Percentiles rank a stretch among this genome's conserved stretches.
Conservation (phyloP, 2,888 invertebrate genomes). For the Esperia sulphurella region DNA sequence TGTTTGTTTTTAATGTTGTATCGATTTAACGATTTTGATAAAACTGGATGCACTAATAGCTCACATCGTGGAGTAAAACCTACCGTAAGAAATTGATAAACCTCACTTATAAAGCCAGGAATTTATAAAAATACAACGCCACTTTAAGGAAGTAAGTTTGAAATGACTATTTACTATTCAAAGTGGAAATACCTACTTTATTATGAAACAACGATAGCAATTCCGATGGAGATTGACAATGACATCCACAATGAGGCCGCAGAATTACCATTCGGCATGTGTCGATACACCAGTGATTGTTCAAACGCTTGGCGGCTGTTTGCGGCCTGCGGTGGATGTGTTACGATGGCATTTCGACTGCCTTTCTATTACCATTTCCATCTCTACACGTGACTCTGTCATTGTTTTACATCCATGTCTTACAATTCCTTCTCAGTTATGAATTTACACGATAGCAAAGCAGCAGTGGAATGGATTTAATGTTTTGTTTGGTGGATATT, state of each 20-base stretch:
- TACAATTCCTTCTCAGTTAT: background rate
- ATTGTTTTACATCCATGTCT: conserved; percentile 21
- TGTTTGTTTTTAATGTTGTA: too few relatives aligned
- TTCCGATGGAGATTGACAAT: conserved; percentile 1
- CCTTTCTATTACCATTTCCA: conserved; percentile 27
- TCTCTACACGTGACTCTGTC: conserved; percentile 25
- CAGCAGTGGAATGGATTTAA: conserved; percentile 23
- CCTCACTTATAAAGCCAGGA: too few relatives aligned
- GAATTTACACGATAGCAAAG: background rate
- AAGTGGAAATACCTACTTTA: background rate
- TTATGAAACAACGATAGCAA: background rate
- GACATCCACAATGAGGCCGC: conserved; percentile 7
- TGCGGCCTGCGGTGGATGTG: conserved; percentile 56
- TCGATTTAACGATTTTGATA: too few relatives aligned
- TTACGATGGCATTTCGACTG: conserved; percentile 53
- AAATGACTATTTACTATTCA: background rate
- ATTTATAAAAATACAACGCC: too few relatives aligned
- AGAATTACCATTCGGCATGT: conserved; percentile 34
- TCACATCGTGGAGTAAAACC: too few relatives aligned
- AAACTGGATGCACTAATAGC: too few relatives aligned
- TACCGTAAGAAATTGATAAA: too few relatives aligned
- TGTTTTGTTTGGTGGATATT: background rate
- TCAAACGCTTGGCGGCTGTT: conserved; percentile 52
- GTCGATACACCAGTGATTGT: conserved; percentile 56
- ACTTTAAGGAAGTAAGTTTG: too few relatives aligned